Conservation (phyloP, 2,888 invertebrate genomes). For the Oligia latruncula region DNA sequence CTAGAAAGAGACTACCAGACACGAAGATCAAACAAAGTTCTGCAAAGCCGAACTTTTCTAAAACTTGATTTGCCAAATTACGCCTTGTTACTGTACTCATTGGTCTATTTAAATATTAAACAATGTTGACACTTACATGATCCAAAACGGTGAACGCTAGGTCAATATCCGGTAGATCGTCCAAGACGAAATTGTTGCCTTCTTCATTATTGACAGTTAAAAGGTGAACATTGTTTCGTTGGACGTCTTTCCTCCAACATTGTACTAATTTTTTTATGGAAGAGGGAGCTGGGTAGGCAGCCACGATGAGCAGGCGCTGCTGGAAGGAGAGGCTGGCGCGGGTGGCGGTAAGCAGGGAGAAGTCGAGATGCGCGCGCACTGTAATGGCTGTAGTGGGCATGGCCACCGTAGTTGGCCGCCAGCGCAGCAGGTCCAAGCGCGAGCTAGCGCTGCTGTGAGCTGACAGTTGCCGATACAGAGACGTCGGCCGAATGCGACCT, state of each 20-base stretch:
- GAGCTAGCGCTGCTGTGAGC: conserved; percentile 36
- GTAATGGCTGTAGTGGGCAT: conserved; percentile 53
- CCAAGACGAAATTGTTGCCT: conserved; percentile 63
- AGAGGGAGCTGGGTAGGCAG: conserved; percentile 47
- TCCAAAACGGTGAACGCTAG: conserved; percentile 71
- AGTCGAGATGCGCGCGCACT: conserved; percentile 37
- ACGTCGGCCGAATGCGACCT: conserved; percentile 33
- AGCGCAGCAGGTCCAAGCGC: conserved; percentile 53
- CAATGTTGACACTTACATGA: conserved; percentile 65
- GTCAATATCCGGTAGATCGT: conserved; percentile 71
- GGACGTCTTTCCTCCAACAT: conserved; percentile 69
- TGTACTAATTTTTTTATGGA: conserved; percentile 65
- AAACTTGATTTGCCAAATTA: not conserved
- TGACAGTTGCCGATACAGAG: conserved; percentile 45
- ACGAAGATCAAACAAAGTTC: not conserved
- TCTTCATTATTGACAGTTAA: conserved; percentile 72
- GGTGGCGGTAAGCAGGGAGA: conserved; percentile 32
- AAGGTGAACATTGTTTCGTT: conserved; percentile 70
- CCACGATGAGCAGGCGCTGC: conserved; percentile 54
- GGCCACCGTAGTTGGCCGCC: conserved; percentile 40
- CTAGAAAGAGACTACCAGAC: not conserved
- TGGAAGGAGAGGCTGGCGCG: conserved; percentile 27
- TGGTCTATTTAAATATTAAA: not conserved
- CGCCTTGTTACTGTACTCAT: not conserved
- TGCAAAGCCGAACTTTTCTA: not conserved